Percentiles rank a stretch among this genome's conserved stretches.
phyloP scores from a whole-genome alignment of 2,113 vertebrate genomes.

The Saccopteryx leptura region DNA sequence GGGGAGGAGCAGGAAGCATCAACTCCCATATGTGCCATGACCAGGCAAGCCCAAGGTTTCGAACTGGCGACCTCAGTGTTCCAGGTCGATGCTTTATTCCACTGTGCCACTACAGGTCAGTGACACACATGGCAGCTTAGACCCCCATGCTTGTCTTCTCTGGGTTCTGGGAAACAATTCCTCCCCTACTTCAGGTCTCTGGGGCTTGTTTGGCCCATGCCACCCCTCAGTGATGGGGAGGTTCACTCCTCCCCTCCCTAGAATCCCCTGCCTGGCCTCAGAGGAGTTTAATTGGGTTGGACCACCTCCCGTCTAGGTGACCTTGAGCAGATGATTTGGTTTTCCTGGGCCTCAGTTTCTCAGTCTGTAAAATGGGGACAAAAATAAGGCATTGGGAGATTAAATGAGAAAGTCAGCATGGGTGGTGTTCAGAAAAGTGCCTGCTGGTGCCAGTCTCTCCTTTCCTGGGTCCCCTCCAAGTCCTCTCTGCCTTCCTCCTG shows the following conservation, averaged over 20 bases:
- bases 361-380: background rate
- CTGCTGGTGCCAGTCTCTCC: accelerated
- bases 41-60: too few relatives aligned
- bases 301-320: background rate
- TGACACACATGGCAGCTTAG: too few relatives aligned
- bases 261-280: background rate
- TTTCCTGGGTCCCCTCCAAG: background rate
- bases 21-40: too few relatives aligned
- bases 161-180: background rate
- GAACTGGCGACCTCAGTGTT: too few relatives aligned
- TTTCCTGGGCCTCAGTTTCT: background rate
- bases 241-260: accelerated
- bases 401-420: accelerated
- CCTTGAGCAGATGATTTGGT: background rate
- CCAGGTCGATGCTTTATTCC: too few relatives aligned
- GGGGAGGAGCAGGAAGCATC: too few relatives aligned
- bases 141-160: background rate
- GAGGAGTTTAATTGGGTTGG: background rate
- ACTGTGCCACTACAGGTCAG: too few relatives aligned
- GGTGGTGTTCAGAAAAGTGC: too few relatives aligned
- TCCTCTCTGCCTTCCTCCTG: background rate
- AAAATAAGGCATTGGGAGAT: background rate
- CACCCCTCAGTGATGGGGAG: too few relatives aligned
- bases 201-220: background rate
- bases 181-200: accelerated